Base-by-base conservation (phyloP, 2,113 vertebrate genomes). In the Otocyon megalotis region DNA sequence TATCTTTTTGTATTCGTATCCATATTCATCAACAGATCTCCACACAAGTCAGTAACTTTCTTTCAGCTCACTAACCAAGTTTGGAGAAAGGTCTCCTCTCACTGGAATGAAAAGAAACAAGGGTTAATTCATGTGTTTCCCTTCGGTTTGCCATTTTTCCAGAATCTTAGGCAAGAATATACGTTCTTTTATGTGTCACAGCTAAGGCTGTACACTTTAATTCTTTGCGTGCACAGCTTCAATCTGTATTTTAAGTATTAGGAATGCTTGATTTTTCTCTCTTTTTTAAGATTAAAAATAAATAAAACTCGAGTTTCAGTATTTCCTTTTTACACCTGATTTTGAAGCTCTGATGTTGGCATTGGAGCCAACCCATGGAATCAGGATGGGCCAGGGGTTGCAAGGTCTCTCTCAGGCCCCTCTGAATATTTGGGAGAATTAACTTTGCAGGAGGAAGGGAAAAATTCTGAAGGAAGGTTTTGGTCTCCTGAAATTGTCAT, bases 1-100 rank as follows among this genome's bases (percentile, higher is more conserved):
- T 65, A 54, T 82, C 77, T 63, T 94, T 94, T 72, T 90, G 17
- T 85, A 76, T 97, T 92, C 81, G 17, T 85, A 76, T 97, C 90
- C 81, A 26, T 85, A 84, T 88, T 92, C 28, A 19, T 56, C 35
- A 15, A 82, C 86, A 65, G 30, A 71, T 20, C 74, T 82, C 28
- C 58, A 67, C 20, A 30, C 87, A 77, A 37, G 76, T 60, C 26
- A 37, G 53, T 83, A 22, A 71, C 56, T 90, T 3, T 63, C 69
- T 65, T 71, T 32, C 48, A 53, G 32, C n/a, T 37, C 82, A 48
- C 14, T 89, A 50, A 93, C 50, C n/a, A 63, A 74, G 19, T 76
- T 53, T 94, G 58, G 58, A 90, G 76, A 48, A 35, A 65, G 24
- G 26, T n/a, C 6, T 88, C 20, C 37, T 87, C 60, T 76, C 24